Percentiles rank a stretch among this genome's conserved stretches.
phyloP scores from a whole-genome alignment of 2,113 vertebrate species.

The Corythaeola cristata region DNA sequence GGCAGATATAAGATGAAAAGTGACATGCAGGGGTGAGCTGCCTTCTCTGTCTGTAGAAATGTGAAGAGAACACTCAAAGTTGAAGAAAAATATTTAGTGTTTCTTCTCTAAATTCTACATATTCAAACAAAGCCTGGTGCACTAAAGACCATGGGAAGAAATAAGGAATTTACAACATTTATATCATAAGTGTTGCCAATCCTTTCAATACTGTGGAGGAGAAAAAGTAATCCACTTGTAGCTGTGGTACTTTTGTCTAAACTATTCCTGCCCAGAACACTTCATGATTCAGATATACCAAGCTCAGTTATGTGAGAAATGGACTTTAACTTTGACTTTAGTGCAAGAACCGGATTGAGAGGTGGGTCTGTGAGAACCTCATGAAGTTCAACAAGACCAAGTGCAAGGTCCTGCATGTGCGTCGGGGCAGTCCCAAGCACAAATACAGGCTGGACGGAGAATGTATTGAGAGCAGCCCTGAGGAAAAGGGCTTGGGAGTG shows the following conservation, averaged over 20 bases:
- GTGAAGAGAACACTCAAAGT: not conserved
- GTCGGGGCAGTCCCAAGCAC: no score
- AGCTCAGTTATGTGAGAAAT: not conserved
- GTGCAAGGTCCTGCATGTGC: no score
- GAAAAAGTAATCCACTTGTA: not conserved
- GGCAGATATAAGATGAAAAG: not conserved
- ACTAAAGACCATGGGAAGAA: not conserved
- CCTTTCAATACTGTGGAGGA: not conserved
- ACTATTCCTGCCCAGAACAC: not conserved
- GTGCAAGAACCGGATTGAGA: not conserved
- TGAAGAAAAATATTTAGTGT: not conserved
- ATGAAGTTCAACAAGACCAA: no score
- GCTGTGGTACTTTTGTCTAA: not conserved
- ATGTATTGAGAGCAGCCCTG: no score
- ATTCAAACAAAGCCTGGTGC: not conserved
- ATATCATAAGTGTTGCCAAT: accelerated
- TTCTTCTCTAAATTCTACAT: not conserved
- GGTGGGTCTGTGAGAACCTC: no score
- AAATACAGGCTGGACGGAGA: no score
- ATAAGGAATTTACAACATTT: not conserved
- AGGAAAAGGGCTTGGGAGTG: no score
- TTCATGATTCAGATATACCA: not conserved
- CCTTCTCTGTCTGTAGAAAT: not conserved
- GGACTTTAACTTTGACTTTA: not conserved
- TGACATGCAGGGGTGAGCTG: not conserved